These are phyloP conservation scores for Arizona elegans DNA, from an alignment of 2,113 vertebrate species.

Conservation along the genomic window DNA sequence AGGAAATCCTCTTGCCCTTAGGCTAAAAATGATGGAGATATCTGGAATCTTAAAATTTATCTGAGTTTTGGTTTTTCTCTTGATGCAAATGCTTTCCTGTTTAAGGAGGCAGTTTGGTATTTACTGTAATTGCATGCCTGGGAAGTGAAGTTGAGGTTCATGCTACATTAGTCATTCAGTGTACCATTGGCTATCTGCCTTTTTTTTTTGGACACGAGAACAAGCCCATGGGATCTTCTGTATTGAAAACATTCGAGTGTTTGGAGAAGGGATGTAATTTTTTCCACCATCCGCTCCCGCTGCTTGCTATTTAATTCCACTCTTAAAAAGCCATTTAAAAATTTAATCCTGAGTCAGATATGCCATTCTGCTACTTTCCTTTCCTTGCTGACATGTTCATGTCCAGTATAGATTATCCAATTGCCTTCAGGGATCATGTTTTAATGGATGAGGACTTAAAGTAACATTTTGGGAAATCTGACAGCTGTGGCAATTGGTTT, in stretches of 20 bases:
- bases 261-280: background rate
- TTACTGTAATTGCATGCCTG: background rate
- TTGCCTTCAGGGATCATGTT: background rate
- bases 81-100: background rate
- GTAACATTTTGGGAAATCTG: background rate
- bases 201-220: background rate
- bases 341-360: background rate
- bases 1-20: background rate
- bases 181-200: background rate
- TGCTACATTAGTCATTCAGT: background rate
- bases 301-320: background rate
- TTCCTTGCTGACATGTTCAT: background rate
- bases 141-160: background rate
- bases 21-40: background rate
- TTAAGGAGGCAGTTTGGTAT: background rate
- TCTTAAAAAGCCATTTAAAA: background rate
- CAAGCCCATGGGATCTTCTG: background rate
- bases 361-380: background rate
- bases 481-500: background rate
- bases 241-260: background rate
- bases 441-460: background rate
- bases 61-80: background rate
- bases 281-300: background rate
- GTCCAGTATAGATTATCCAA: background rate
- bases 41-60: background rate